These are phyloP conservation scores for Montipora capricornis DNA, from an alignment of 64 coral and sea anemone genomes.

Conservation along the genomic window DNA sequence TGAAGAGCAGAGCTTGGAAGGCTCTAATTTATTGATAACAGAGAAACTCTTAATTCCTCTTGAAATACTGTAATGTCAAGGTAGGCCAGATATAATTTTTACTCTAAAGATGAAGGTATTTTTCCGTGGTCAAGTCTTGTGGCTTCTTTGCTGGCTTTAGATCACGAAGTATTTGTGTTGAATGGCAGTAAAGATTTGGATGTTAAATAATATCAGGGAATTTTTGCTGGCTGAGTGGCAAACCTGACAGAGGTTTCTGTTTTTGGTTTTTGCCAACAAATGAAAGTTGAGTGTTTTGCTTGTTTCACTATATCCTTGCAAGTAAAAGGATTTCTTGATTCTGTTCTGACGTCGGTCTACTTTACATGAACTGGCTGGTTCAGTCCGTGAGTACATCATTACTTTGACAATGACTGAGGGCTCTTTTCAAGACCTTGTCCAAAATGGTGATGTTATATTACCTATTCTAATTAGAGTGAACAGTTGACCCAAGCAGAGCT, in stretches of 20 bases:
- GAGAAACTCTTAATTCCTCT: too few relatives aligned
- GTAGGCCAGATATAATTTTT: too few relatives aligned
- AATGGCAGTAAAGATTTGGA: too few relatives aligned
- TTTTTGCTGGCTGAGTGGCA: not conserved
- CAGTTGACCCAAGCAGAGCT: too few relatives aligned
- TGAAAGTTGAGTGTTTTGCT: not conserved
- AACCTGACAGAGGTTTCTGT: not conserved
- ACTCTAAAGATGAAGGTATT: too few relatives aligned
- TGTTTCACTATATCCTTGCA: not conserved
- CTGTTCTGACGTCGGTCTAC: not conserved
- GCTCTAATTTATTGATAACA: too few relatives aligned
- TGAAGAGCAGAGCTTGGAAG: too few relatives aligned
- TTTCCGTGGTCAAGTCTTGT: too few relatives aligned
- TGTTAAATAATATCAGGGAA: too few relatives aligned
- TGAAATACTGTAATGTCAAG: too few relatives aligned
- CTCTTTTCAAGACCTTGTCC: not conserved
- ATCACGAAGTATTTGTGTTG: too few relatives aligned
- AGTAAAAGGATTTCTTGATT: not conserved
- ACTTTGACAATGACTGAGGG: not conserved
- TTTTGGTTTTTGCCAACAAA: not conserved
- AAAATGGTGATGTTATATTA: not conserved
- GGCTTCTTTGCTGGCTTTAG: too few relatives aligned
- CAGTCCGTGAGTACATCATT: not conserved
- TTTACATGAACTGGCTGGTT: slow-evolving; percentile 23
- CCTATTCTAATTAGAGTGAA: not conserved